A percentile compares a stretch with the other conserved stretches of the same genome.
Evolutionary conservation across 2,888 invertebrate species (phyloP).

Genomic region (Ophion costatus): DNA sequence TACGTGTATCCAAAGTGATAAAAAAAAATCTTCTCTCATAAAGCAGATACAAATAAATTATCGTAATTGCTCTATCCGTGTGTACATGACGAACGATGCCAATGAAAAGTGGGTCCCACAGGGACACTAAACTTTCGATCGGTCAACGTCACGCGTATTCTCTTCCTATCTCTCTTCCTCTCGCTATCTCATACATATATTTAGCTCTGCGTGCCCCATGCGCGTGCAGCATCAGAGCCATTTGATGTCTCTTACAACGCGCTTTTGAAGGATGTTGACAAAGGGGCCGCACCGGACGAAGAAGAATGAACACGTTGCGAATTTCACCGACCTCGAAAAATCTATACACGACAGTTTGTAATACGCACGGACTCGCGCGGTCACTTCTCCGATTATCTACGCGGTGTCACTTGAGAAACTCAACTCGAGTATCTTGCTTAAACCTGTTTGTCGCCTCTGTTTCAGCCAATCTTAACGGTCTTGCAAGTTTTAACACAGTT

Average conservation of each 20-base stretch:
- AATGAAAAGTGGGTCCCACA: conserved; percentile 70
- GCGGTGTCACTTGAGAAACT: neutral
- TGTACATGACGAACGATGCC: conserved; percentile 18
- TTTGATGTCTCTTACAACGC: conserved; percentile 25
- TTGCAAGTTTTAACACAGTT: neutral
- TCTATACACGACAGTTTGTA: neutral
- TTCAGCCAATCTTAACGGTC: neutral
- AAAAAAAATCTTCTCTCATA: neutral
- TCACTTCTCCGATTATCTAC: neutral
- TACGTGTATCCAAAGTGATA: neutral
- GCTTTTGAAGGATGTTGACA: conserved; percentile 43
- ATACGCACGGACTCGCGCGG: neutral
- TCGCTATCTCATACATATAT: neutral
- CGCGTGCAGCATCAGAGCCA: conserved; percentile 46
- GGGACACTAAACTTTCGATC: conserved; percentile 75
- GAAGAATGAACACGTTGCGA: conserved; percentile 58
- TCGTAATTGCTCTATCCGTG: neutral
- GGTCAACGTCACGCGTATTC: conserved; percentile 48
- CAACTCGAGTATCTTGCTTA: too few relatives aligned
- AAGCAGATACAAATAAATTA: neutral
- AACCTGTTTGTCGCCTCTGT: neutral
- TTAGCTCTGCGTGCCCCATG: neutral
- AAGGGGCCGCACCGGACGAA: conserved; percentile 50
- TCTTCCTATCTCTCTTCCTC: conserved; percentile 1
- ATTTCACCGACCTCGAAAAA: conserved; percentile 82